Conservation (phyloP, 2,797 vertebrate genomes). For the Buceros bicornis region DNA sequence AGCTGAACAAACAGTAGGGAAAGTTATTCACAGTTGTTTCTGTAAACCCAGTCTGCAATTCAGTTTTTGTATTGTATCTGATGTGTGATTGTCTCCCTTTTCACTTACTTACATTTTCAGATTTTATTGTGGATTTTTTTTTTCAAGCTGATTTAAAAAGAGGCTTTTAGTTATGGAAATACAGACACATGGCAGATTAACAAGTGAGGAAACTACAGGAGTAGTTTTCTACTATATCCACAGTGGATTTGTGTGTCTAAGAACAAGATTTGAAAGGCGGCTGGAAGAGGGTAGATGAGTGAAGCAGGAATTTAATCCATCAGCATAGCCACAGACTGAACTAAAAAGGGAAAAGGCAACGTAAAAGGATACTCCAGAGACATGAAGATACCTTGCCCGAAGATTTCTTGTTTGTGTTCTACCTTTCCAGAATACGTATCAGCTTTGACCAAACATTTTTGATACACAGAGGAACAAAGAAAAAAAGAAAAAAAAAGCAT, state of each 20-base stretch:
- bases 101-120: background rate
- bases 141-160: background rate
- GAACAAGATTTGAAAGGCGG: background rate
- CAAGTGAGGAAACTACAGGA: background rate
- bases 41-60: background rate
- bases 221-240: background rate
- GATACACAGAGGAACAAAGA: background rate
- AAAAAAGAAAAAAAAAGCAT: background rate
- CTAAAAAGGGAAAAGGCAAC: background rate
- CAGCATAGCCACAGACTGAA: background rate
- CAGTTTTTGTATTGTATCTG: background rate
- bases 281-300: background rate
- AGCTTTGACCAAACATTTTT: background rate
- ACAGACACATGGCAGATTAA: background rate
- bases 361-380: background rate
- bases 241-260: background rate
- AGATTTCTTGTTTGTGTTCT: background rate
- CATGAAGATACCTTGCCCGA: background rate
- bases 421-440: background rate
- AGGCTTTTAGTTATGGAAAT: background rate
- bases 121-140: background rate
- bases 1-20: slow-evolving; percentile 29
- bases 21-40: background rate
- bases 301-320: background rate
- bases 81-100: background rate